Conservation (phyloP, 1,140 invertebrate species). For the Onthophagus taurus region DNA sequence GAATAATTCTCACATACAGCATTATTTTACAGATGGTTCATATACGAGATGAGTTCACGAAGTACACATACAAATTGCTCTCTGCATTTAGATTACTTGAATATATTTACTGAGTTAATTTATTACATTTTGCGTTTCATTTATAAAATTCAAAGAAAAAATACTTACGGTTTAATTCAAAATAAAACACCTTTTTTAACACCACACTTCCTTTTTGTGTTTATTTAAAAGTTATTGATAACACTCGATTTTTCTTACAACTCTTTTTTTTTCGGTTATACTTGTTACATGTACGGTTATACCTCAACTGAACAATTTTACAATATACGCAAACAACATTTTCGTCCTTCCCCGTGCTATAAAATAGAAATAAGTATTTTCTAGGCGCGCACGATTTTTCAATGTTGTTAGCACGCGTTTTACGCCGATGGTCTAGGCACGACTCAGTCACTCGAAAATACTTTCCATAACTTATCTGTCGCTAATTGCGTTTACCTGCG, state of each 20-base stretch:
- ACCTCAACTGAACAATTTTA: slow-evolving; percentile 13
- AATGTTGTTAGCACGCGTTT: not conserved
- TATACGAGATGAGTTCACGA: too few relatives aligned
- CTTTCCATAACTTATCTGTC: slow-evolving; percentile 11
- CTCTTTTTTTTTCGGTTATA: not conserved
- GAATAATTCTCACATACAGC: too few relatives aligned
- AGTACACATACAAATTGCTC: too few relatives aligned
- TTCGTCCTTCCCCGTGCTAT: slow-evolving; percentile 13
- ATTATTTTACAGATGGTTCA: too few relatives aligned
- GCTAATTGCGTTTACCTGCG: slow-evolving; percentile 13
- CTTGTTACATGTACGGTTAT: slow-evolving; percentile 1
- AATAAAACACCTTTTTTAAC: too few relatives aligned
- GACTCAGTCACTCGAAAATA: slow-evolving; percentile 11
- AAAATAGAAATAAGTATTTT: slow-evolving; percentile 12
- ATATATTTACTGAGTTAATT: too few relatives aligned
- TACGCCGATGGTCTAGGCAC: slow-evolving; percentile 5
- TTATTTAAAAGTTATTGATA: too few relatives aligned
- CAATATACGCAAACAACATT: slow-evolving; percentile 12
- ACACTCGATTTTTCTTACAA: not conserved
- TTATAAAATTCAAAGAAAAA: not conserved
- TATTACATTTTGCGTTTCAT: not conserved
- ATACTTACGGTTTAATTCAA: not conserved
- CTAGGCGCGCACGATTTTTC: too few relatives aligned
- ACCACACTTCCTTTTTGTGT: too few relatives aligned
- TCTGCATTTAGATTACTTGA: too few relatives aligned